phyloP scores from a whole-genome alignment of 2,797 vertebrate species.

The Telmatherina bonti region DNA sequence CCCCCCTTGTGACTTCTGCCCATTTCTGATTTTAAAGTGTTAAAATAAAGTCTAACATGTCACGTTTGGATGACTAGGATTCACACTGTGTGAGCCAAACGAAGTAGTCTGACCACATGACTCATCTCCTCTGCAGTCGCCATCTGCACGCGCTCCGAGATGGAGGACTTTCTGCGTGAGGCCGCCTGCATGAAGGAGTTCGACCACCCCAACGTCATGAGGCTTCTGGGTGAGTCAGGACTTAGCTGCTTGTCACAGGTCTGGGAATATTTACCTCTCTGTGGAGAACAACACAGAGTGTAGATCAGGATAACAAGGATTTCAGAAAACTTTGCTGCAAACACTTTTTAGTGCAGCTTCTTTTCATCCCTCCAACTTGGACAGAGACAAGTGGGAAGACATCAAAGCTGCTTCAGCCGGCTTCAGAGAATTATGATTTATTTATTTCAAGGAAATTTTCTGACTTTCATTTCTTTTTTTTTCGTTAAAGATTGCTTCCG shows the following conservation, averaged over 20 bases:
- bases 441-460: neutral
- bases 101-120: conserved; percentile 1
- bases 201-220: conserved; percentile 93
- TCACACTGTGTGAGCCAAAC: neutral
- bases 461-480: neutral
- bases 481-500: neutral
- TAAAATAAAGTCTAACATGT: neutral
- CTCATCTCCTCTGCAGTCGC: conserved; percentile 80
- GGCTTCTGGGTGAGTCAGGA: conserved; percentile 85
- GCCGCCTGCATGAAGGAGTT: conserved; percentile 97
- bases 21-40: neutral
- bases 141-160: conserved; percentile 92
- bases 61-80: conserved; percentile 7
- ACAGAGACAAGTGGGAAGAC: neutral
- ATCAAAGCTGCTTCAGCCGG: no score
- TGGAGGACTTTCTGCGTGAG: conserved; percentile 93
- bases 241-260: neutral
- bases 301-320: neutral
- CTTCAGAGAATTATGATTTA: no score
- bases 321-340: neutral
- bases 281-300: neutral
- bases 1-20: neutral
- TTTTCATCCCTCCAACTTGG: no score
- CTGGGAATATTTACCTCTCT: neutral
- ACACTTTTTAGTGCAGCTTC: neutral